Conservation (phyloP, 2,113 vertebrate species). For the Anser cygnoides region DNA sequence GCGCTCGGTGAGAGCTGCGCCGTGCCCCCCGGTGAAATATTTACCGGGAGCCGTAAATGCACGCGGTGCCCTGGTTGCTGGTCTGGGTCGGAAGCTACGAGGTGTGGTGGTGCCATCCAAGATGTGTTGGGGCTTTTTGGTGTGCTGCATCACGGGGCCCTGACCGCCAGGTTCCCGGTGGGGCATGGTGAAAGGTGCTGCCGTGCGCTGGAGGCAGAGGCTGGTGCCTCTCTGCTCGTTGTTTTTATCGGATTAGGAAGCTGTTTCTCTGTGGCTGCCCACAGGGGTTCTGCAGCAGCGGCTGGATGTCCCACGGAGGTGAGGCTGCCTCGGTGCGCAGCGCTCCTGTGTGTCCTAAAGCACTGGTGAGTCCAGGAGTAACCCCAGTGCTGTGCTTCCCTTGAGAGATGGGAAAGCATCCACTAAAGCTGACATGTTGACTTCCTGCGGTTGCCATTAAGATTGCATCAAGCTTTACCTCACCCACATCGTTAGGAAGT, state of each 20-base stretch:
- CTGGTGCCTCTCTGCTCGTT: neutral
- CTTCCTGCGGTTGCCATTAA: neutral
- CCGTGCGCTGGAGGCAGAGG: neutral
- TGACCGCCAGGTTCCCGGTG: no score
- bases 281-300: neutral
- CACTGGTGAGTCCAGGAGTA: neutral
- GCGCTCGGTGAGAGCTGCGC: no score
- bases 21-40: neutral
- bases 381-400: neutral
- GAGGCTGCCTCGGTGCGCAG: neutral
- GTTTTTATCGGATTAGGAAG: neutral
- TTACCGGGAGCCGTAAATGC: neutral
- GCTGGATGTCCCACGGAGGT: neutral
- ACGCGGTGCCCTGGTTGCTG: no score
- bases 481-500: fast-evolving
- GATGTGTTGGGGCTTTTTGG: neutral
- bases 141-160: neutral
- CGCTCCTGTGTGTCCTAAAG: neutral
- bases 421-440: neutral
- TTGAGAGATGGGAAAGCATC: neutral
- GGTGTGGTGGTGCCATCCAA: no score
- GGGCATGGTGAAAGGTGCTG: neutral
- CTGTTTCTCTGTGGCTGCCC: neutral
- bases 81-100: no score
- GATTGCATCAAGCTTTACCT: neutral